A percentile compares a stretch with the other conserved stretches of the same genome.
These are phyloP conservation scores for Petroica traversi DNA, from an alignment of 2,113 vertebrate species.

Conservation along the genomic window DNA sequence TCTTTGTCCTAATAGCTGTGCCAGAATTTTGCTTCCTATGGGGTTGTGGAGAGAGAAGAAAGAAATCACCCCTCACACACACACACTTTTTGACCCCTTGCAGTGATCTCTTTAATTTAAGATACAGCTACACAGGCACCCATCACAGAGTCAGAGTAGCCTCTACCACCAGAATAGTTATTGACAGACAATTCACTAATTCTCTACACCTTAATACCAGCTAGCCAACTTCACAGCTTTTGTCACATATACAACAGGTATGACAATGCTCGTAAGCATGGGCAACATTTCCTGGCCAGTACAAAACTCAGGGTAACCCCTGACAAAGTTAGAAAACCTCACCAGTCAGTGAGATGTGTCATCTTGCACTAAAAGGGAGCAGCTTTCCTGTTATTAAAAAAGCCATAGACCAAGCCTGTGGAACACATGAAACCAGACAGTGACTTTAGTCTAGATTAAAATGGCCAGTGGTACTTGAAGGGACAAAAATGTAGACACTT, in stretches of 20 bases:
- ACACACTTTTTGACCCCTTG: neutral
- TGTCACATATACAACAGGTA: neutral
- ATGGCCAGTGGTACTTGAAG: neutral
- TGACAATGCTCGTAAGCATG: rapidly evolving
- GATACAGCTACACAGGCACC: neutral
- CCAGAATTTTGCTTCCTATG: neutral
- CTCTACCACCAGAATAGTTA: neutral
- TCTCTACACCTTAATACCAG: neutral
- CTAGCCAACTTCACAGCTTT: neutral
- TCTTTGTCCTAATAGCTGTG: neutral
- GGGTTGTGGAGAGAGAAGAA: neutral
- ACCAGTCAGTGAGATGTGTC: neutral
- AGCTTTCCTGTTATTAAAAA: neutral
- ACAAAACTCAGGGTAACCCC: neutral
- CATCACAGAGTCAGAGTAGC: neutral
- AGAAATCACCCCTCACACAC: rapidly evolving
- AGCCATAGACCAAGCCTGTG: neutral
- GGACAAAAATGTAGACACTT: neutral
- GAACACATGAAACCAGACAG: neutral
- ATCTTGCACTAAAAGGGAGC: neutral
- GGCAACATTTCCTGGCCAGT: neutral
- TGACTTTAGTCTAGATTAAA: neutral
- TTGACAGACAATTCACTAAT: neutral
- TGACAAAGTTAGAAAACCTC: neutral
- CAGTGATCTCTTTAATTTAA: neutral